Evolutionary conservation across 2,797 vertebrate genomes (phyloP).

Genomic region (Sylvilagus floridanus): DNA sequence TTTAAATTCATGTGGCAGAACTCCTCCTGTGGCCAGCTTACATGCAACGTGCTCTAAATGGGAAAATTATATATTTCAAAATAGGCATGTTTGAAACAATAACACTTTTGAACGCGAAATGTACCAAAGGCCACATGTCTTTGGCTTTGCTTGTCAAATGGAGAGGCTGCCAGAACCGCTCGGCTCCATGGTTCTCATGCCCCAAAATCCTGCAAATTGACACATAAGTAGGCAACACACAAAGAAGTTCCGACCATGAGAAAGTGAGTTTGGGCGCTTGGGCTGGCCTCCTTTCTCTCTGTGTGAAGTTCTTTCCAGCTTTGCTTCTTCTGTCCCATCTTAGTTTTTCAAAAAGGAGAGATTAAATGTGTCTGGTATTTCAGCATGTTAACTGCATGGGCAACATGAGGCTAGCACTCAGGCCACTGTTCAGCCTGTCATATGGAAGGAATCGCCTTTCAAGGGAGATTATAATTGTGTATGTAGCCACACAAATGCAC

Average conservation of each 20-base stretch:
- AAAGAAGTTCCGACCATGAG: slow-evolving; percentile 71
- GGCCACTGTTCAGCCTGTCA: slow-evolving; percentile 80
- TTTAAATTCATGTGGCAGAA: slow-evolving; percentile 52
- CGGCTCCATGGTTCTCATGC: slow-evolving; percentile 78
- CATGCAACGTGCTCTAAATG: slow-evolving; percentile 76
- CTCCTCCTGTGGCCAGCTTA: slow-evolving; percentile 61
- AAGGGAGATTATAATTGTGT: slow-evolving; percentile 80
- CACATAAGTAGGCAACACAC: slow-evolving; percentile 74
- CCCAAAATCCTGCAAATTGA: slow-evolving; percentile 77
- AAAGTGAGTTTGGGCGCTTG: slow-evolving; percentile 65
- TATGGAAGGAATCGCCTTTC: slow-evolving; percentile 82
- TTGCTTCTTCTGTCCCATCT: slow-evolving; percentile 68
- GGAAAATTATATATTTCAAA: slow-evolving; percentile 85
- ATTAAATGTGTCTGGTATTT: slow-evolving; percentile 79
- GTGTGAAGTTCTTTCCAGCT: slow-evolving; percentile 63
- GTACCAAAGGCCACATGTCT: slow-evolving; percentile 75
- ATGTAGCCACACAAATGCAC: slow-evolving; percentile 80
- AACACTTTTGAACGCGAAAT: slow-evolving; percentile 76
- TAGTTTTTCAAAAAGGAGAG: slow-evolving; percentile 71
- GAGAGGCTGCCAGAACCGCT: slow-evolving; percentile 79
- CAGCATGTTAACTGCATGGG: slow-evolving; percentile 71
- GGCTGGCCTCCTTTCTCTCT: slow-evolving; percentile 68
- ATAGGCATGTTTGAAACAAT: slow-evolving; percentile 79
- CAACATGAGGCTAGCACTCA: slow-evolving; percentile 73
- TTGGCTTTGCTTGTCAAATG: slow-evolving; percentile 74